A percentile compares a stretch with the other conserved stretches of the same genome.
phyloP scores from a whole-genome alignment of 2,797 vertebrate genomes.

The Enteromius treurensis region DNA sequence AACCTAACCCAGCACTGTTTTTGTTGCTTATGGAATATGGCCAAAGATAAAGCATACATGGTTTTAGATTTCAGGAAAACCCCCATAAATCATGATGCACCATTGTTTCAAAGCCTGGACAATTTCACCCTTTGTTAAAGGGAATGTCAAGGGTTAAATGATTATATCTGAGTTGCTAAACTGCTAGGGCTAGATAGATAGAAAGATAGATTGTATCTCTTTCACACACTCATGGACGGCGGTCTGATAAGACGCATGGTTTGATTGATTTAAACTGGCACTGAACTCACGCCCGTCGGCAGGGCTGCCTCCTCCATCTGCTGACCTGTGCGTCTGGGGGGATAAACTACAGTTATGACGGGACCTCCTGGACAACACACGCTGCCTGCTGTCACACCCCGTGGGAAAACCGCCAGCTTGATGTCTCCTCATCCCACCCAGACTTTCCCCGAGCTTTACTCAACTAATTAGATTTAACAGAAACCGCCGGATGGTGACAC shows the following conservation, averaged over 20 bases:
- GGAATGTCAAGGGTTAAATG: not conserved
- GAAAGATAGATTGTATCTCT: not conserved
- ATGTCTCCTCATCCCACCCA: slow-evolving; percentile 49
- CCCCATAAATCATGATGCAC: not conserved
- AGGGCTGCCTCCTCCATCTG: slow-evolving; percentile 69
- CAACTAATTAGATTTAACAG: slow-evolving; percentile 17
- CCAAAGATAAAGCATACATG: slow-evolving; percentile 24
- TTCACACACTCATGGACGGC: not conserved
- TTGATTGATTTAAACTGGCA: slow-evolving; percentile 73
- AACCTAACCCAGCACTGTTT: not conserved
- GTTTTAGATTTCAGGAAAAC: slow-evolving; percentile 2
- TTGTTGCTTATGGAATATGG: slow-evolving; percentile 4
- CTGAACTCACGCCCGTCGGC: slow-evolving; percentile 71
- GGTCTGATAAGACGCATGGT: slow-evolving; percentile 48
- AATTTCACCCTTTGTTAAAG: not conserved
- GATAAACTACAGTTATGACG: slow-evolving; percentile 57
- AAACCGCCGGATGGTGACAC: slow-evolving; percentile 22
- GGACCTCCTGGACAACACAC: slow-evolving; percentile 56
- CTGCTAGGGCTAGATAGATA: not conserved
- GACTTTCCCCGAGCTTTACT: slow-evolving; percentile 29
- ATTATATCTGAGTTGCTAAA: not conserved
- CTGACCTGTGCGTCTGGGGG: slow-evolving; percentile 66
- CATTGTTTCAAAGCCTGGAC: not conserved
- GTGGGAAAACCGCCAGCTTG: slow-evolving; percentile 75
- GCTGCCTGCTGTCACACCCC: slow-evolving; percentile 51